These are phyloP conservation scores for Ericerus pela DNA, from an alignment of 1,140 invertebrate species.

Conservation along the genomic window DNA sequence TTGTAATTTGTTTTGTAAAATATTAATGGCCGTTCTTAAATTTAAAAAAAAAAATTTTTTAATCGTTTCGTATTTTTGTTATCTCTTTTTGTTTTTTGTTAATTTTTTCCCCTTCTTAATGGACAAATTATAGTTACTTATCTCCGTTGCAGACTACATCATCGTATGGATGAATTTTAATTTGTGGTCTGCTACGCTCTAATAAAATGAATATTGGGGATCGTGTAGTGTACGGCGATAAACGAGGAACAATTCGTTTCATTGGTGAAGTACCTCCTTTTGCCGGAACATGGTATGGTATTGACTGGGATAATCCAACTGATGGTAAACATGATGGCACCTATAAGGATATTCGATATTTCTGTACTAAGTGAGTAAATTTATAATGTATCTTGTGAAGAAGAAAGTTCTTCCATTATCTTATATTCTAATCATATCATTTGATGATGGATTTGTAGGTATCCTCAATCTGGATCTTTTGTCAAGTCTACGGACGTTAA, in stretches of 20 bases:
- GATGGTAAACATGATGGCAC: slow-evolving; percentile 83
- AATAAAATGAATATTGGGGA: neutral
- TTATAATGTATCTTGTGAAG: slow-evolving; percentile 9
- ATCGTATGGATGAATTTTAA: too few species aligned
- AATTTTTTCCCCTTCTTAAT: too few species aligned
- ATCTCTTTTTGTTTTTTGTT: too few species aligned
- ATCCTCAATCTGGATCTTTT: slow-evolving; percentile 66
- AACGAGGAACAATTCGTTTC: slow-evolving; percentile 29
- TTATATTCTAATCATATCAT: slow-evolving; percentile 14
- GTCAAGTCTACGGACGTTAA: slow-evolving; percentile 64
- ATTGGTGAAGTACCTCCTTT: slow-evolving; percentile 41
- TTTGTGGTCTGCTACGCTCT: too few species aligned
- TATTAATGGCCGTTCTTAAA: too few species aligned
- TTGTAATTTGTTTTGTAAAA: too few species aligned
- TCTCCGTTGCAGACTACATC: too few species aligned
- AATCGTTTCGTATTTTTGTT: too few species aligned
- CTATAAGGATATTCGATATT: slow-evolving; percentile 65
- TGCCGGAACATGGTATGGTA: slow-evolving; percentile 62
- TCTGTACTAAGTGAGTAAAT: slow-evolving; percentile 48
- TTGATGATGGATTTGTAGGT: slow-evolving; percentile 28
- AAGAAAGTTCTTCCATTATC: slow-evolving; percentile 7
- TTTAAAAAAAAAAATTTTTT: too few species aligned
- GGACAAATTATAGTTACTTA: too few species aligned
- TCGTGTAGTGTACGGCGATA: neutral
- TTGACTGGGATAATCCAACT: slow-evolving; percentile 80